These are phyloP conservation scores for Pissodes strobi DNA, from an alignment of 1,140 invertebrate species.

Conservation along the genomic window DNA sequence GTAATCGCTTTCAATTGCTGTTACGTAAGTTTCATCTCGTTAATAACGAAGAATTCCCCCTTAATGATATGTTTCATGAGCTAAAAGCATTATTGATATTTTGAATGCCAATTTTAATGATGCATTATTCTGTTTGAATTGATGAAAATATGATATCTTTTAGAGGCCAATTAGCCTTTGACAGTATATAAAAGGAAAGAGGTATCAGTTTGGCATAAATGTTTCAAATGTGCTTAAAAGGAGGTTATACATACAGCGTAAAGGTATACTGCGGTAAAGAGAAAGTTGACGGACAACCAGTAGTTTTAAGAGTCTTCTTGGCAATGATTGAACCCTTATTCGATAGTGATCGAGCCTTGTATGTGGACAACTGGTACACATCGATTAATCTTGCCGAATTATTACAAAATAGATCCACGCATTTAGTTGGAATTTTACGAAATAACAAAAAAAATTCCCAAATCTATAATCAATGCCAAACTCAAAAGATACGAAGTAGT, in stretches of 20 bases:
- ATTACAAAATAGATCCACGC: too few relatives aligned
- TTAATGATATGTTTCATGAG: not conserved
- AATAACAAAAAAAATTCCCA: constrained; percentile 48
- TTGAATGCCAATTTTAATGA: not conserved
- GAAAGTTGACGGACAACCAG: not conserved
- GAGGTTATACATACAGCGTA: too few relatives aligned
- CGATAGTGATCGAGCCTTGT: constrained; percentile 20
- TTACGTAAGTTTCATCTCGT: not conserved
- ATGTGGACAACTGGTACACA: constrained; percentile 52
- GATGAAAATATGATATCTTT: not conserved
- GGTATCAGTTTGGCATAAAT: not conserved
- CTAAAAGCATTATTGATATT: not conserved
- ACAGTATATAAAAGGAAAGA: too few relatives aligned
- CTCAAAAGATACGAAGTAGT: constrained; percentile 26
- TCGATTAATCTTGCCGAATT: constrained; percentile 55
- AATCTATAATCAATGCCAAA: constrained; percentile 23
- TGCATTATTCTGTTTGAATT: not conserved
- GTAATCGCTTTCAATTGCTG: constrained; percentile 13
- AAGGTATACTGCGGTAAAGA: constrained; percentile 43
- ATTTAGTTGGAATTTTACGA: constrained; percentile 54
- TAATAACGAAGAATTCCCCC: not conserved
- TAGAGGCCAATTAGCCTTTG: not conserved
- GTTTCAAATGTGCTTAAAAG: not conserved
- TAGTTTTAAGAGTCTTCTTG: constrained; percentile 20
- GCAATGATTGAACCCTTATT: constrained; percentile 19